Evolutionary conservation across 2,888 invertebrate species (phyloP).

Genomic region (Drosophila nigritarsus): DNA sequence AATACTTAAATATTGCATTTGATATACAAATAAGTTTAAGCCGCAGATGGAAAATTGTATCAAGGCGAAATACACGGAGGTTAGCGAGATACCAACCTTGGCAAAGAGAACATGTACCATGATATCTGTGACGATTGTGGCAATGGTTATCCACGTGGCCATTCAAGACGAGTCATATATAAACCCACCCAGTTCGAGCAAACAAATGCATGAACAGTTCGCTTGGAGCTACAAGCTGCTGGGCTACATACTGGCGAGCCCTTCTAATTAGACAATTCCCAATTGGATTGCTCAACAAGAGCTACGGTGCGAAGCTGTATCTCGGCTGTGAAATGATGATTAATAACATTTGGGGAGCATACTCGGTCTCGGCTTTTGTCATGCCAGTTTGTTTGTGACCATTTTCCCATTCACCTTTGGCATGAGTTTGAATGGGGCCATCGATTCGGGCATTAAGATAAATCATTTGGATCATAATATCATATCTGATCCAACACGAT

Average conservation of each 20-base stretch:
- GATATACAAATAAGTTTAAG: neutral
- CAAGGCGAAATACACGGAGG: neutral
- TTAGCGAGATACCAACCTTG: constrained; percentile 10
- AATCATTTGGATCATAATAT: constrained; percentile 91
- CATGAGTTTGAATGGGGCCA: constrained; percentile 93
- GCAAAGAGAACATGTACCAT: neutral
- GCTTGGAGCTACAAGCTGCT: constrained; percentile 91
- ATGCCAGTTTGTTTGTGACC: constrained; percentile 71
- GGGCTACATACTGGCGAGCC: constrained; percentile 93
- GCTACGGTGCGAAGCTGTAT: constrained; percentile 93
- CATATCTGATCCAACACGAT: constrained; percentile 82
- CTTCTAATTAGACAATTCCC: constrained; percentile 94
- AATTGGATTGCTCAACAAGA: constrained; percentile 94
- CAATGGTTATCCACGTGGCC: constrained; percentile 94
- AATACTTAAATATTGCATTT: neutral
- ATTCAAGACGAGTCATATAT: constrained; percentile 84
- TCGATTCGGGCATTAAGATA: constrained; percentile 90
- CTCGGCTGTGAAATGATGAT: constrained; percentile 91
- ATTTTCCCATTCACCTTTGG: constrained; percentile 91
- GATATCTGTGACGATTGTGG: constrained; percentile 86
- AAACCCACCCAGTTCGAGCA: constrained; percentile 34
- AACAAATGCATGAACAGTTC: constrained; percentile 88
- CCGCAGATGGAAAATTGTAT: neutral
- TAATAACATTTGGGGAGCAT: constrained; percentile 72
- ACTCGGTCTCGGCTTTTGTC: neutral